Conservation (phyloP, 2,113 vertebrate species). For the Mellivora capensis region DNA sequence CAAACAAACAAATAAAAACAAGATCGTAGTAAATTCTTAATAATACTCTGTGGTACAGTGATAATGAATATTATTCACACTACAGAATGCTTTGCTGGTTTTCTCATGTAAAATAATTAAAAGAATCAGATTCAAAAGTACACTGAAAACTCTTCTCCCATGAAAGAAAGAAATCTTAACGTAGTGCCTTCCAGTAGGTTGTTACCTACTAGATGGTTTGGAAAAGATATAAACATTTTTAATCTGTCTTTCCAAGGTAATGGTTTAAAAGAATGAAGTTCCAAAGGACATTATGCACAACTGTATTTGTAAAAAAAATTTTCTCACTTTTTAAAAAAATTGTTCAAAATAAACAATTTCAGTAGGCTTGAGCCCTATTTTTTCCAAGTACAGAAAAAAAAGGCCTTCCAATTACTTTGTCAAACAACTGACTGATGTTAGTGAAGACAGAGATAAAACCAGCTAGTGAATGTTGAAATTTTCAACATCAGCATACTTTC, state of each 20-base stretch:
- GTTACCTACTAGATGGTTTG: neutral
- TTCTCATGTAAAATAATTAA: neutral
- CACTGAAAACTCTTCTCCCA: neutral
- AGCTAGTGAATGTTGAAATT: neutral
- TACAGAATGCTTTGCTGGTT: neutral
- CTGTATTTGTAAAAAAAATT: neutral
- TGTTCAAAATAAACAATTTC: neutral
- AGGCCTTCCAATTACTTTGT: neutral
- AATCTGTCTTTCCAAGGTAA: neutral
- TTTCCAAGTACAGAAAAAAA: neutral
- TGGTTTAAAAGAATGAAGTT: neutral
- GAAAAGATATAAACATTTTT: neutral
- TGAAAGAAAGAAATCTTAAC: neutral
- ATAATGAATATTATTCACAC: neutral
- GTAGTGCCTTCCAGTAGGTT: neutral
- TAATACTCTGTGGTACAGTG: neutral
- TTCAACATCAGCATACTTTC: neutral
- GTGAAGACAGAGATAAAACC: neutral
- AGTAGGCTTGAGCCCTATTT: neutral
- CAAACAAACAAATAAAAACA: neutral
- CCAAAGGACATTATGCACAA: neutral
- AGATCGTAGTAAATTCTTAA: neutral
- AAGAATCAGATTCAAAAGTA: neutral
- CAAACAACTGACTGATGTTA: neutral
- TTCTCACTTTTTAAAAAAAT: neutral